phyloP scores from a whole-genome alignment of 2,797 vertebrate species.

The Labroides dimidiatus region DNA sequence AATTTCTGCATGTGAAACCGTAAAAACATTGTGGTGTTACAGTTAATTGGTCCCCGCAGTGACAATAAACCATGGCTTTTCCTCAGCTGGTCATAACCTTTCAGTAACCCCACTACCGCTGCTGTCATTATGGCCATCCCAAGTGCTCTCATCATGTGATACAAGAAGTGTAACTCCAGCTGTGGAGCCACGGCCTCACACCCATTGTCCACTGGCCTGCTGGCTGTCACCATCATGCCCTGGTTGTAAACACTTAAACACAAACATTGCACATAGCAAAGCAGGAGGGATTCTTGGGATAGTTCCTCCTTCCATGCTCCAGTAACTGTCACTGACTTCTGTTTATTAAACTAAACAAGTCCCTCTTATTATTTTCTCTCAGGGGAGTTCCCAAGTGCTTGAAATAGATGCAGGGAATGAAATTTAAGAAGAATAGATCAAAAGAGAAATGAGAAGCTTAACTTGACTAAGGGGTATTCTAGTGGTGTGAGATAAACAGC shows the following conservation, averaged over 20 bases:
- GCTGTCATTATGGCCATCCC: constrained; percentile 61
- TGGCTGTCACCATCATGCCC: constrained; percentile 31
- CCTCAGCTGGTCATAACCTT: constrained; percentile 54
- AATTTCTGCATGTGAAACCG: constrained; percentile 44
- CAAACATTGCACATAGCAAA: constrained; percentile 25
- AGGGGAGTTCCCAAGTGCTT: constrained; percentile 58
- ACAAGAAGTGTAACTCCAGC: constrained; percentile 53
- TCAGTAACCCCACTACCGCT: constrained; percentile 57
- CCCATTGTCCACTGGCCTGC: constrained; percentile 42
- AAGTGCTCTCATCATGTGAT: constrained; percentile 60
- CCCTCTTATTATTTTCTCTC: constrained; percentile 18
- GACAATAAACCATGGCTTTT: constrained; percentile 51
- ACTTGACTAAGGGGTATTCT: constrained; percentile 11
- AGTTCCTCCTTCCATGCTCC: constrained; percentile 27
- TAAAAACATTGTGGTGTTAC: constrained; percentile 43
- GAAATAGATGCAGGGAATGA: constrained; percentile 19
- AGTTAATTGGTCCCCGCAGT: constrained; percentile 39
- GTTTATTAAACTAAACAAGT: constrained; percentile 8
- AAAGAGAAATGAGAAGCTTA: constrained; percentile 37
- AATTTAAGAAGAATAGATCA: constrained; percentile 26
- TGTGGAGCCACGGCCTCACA: constrained; percentile 57
- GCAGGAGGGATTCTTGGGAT: constrained; percentile 57
- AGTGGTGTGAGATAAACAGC: neutral
- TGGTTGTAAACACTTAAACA: constrained; percentile 64
- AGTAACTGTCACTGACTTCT: constrained; percentile 43